Base-by-base conservation (phyloP, 2,888 invertebrate genomes). In the Drosophila fungiperda region DNA sequence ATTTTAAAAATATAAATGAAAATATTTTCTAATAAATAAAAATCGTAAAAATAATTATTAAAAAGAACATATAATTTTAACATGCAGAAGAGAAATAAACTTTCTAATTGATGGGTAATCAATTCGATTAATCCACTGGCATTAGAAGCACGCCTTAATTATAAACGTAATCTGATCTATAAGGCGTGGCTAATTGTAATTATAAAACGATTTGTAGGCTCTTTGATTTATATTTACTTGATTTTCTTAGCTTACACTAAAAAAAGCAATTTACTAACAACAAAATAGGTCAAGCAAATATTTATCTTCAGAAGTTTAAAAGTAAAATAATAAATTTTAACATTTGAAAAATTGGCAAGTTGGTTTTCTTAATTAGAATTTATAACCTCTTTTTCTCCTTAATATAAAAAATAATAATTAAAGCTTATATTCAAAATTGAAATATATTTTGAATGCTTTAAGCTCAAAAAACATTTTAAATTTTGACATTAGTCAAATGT, bases 171-270 rank as follows among this genome's bases (percentile, higher is more conserved):
- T 26, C 35, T n/a, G 50, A 68, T 68, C 57, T 36, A 15, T 50
- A 29, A 29, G 33, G 49, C 33, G 42, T 42, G 36, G 35, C 53
- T 42, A 72, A 72, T 59, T 32, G 54, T 32, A 60, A 72, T 72
- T 72, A 72, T 29, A 72, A 72, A 66, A 17, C n/a, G 59, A 72
- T 71, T 71, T 71, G 32, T 38, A 0, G n/a, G 2, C 9, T 11
- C 1, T 26, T 23, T 17, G 29, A n/a, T 36, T 45, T 33, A 3
- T 38, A 1, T 11, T 17, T 35, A 20, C 15, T 12, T 33, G 3
- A 26, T 9, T 62, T 42, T 20, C 9, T 35, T 8, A 3, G 8
- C 8, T 26, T 2, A n/a, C 20, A 7, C 20, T 12, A 33, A 12
- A n/a, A 50, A 50, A 50, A 49, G 29, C 0, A 29, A 29, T 17